Evolutionary conservation across 2,797 vertebrate species (phyloP), one percentile per base, ranked within the genome.

Genomic region (Rousettus madagascariensis): DNA sequence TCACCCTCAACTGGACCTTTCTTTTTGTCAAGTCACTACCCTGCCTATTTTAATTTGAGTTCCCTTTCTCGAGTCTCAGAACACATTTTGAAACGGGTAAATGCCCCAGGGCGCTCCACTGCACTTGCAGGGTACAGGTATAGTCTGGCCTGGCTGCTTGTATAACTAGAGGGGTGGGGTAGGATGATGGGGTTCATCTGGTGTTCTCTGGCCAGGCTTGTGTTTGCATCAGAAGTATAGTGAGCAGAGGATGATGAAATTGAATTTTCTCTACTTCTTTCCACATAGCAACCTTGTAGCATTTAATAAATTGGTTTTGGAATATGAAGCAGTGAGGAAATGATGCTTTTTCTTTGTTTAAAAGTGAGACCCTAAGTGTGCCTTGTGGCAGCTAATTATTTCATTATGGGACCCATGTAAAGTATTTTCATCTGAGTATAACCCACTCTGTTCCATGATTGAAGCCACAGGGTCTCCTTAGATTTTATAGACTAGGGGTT

Each of bases 331-430:
- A 61, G 24, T 66, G 26, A 96, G 80, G 72, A 92, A 91, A 95
- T 77, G 55, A n/a, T 90, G 49, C 57, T 74, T 0, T 89, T 91
- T 93, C 69, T 93, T 86, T 93, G 86, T 89, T 96, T 92, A 86
- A 88, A 93, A 94, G 55, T 20, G 46, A 87, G 93, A 82, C n/a
- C 5, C 61, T 53, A 68, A 38, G 33, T 5, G 0, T 93, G 55
- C 33, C 65, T 68, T 93, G 5, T 43, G 57, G n/a, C 20, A 78
- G 68, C 46, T 83, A 49, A 94, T 84, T 71, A 57, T 89, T 92
- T 91, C 33, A 57, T 95, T 28, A 24, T 41, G 46, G 36, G 41
- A 28, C 12, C 46, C 38, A 30, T 16, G n/a, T 20, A 78, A 46
- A 30, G n/a, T n/a, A 24, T 74, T 94, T 87, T 79, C n/a, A 71